These are phyloP conservation scores for Nycticebus coucang DNA, from an alignment of 2,113 vertebrate species.

Conservation along the genomic window DNA sequence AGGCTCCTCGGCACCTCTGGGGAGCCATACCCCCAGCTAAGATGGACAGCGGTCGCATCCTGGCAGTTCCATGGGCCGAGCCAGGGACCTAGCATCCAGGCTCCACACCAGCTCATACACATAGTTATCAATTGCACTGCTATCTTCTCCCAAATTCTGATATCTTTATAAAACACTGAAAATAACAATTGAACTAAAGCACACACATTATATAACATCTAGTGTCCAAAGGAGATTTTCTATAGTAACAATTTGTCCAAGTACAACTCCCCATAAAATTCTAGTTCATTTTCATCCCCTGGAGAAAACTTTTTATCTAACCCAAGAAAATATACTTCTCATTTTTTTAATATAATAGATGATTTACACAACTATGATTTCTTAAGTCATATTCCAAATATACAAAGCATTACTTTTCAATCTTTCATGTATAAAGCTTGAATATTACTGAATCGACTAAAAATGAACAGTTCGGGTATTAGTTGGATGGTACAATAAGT, in stretches of 20 bases:
- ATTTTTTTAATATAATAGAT: neutral
- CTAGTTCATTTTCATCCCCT: neutral
- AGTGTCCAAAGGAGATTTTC: neutral
- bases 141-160: neutral
- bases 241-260: neutral
- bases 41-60: too few relatives aligned
- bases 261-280: neutral
- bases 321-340: neutral
- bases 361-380: neutral
- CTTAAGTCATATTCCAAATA: neutral
- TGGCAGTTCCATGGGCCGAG: too few relatives aligned
- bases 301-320: neutral
- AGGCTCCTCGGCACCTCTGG: too few relatives aligned
- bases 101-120: neutral
- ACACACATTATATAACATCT: neutral
- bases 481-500: neutral
- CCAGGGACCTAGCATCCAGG: too few relatives aligned
- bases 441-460: neutral
- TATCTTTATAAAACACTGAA: neutral
- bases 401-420: neutral
- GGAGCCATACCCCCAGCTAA: too few relatives aligned
- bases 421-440: neutral
- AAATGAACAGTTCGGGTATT: neutral
- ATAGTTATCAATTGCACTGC: neutral
- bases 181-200: neutral